A percentile compares a stretch with the other conserved stretches of the same genome.
Conservation (phyloP, 2,888 invertebrate species). For the Caenorhabditis sinica region DNA sequence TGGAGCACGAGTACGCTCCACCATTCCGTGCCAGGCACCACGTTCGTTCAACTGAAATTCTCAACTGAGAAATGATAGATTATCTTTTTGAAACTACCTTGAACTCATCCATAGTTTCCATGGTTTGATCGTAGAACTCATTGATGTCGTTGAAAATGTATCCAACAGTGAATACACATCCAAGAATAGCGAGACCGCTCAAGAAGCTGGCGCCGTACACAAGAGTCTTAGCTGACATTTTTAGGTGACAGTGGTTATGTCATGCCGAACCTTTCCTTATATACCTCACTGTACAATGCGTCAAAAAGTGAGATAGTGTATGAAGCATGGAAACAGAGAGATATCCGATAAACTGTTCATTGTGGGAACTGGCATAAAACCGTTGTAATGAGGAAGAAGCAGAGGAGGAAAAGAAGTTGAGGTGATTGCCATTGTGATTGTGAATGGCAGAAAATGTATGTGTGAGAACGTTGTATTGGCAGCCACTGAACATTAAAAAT, state of each 20-base stretch:
- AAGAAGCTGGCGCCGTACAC: conserved; percentile 54
- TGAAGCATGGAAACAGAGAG: conserved; percentile 3
- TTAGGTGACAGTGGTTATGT: conserved; percentile 5
- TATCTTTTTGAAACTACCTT: conserved; percentile 18
- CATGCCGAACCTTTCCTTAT: neutral
- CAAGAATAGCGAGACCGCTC: conserved; percentile 56
- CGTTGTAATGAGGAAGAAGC: conserved; percentile 45
- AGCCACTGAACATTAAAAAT: no score
- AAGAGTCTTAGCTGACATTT: conserved; percentile 60
- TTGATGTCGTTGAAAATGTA: conserved; percentile 62
- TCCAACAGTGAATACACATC: conserved; percentile 60
- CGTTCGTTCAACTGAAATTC: conserved; percentile 58
- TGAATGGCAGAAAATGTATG: conserved; percentile 1
- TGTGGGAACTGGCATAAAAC: conserved; percentile 42
- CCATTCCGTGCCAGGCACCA: conserved; percentile 63
- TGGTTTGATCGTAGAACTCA: conserved; percentile 56
- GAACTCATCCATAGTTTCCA: conserved; percentile 60
- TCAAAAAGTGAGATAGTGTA: no score
- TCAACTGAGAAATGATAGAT: neutral
- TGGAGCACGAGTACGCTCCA: conserved; percentile 57
- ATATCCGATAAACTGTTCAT: conserved; percentile 34
- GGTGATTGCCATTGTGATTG: conserved; percentile 35
- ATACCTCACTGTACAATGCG: conserved; percentile 26
- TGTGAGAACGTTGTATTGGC: conserved; percentile 21
- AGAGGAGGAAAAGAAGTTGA: neutral